Percentiles rank a stretch among this genome's conserved stretches.
phyloP scores from a whole-genome alignment of 2,797 vertebrate species.

The Anguilla anguilla region DNA sequence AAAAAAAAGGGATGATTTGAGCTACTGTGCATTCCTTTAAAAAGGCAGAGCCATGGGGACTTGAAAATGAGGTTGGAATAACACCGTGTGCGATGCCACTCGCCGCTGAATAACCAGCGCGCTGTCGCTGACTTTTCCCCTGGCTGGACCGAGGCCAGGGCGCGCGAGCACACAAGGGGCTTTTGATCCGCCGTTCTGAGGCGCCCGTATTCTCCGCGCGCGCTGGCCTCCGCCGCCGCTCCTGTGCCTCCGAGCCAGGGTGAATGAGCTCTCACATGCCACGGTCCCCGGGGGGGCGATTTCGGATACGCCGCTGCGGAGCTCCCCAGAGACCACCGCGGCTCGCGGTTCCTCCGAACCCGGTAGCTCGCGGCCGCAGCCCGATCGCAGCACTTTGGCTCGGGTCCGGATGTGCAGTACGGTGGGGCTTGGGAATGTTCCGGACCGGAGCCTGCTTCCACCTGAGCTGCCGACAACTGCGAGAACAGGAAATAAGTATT shows the following conservation, averaged over 20 bases:
- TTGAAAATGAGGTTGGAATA: slow-evolving; percentile 49
- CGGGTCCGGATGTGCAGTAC: neutral
- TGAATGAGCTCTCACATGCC: slow-evolving; percentile 35
- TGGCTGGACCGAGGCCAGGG: slow-evolving; percentile 51
- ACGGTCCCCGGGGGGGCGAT: neutral
- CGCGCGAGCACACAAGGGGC: slow-evolving; percentile 52
- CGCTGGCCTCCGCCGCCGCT: slow-evolving; percentile 8
- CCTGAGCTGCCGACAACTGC: neutral
- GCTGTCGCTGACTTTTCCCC: slow-evolving; percentile 57
- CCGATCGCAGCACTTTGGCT: neutral
- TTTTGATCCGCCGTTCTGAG: slow-evolving; percentile 55
- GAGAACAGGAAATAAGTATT: neutral
- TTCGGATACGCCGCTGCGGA: neutral
- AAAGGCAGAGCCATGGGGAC: neutral
- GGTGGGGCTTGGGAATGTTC: neutral
- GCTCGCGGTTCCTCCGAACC: neutral
- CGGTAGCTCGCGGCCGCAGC: no score
- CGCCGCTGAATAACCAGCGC: slow-evolving; percentile 57
- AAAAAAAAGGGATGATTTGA: neutral
- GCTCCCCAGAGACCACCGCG: neutral
- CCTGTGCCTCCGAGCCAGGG: slow-evolving; percentile 40
- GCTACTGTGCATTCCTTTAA: neutral
- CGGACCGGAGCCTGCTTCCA: neutral
- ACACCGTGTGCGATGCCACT: slow-evolving; percentile 55
- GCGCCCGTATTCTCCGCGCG: slow-evolving; percentile 49